phyloP scores from a whole-genome alignment of 2,888 invertebrate species.

The Andrena hattorfiana region DNA sequence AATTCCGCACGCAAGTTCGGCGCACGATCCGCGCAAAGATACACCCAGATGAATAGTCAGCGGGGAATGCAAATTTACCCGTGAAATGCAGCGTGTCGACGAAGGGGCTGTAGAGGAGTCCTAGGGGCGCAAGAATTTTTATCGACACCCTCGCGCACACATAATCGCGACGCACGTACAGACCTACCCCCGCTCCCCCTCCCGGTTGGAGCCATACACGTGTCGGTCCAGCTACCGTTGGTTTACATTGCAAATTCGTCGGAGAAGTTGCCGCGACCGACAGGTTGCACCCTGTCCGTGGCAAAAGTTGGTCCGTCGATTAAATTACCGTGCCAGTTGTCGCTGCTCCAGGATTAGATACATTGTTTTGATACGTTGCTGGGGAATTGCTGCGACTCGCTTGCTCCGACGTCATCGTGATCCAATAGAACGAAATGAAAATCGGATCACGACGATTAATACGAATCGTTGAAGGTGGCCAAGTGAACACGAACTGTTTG shows the following conservation, averaged over 20 bases:
- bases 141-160: background rate
- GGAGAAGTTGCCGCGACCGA: conserved; percentile 72
- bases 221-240: conserved; percentile 69
- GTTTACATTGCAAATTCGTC: conserved; percentile 83
- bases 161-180: conserved; percentile 16
- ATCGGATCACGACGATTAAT: conserved; percentile 1
- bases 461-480: background rate
- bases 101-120: background rate
- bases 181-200: conserved; percentile 17
- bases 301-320: conserved; percentile 78
- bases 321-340: conserved; percentile 77
- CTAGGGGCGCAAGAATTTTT: conserved; percentile 10
- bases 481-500: background rate
- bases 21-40: too few relatives aligned
- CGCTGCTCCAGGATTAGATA: conserved; percentile 43
- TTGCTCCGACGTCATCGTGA: background rate
- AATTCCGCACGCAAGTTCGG: too few relatives aligned
- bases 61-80: too few relatives aligned
- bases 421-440: background rate
- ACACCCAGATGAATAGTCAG: too few relatives aligned
- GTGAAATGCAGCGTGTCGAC: background rate
- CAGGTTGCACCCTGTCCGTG: conserved; percentile 61
- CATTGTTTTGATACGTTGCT: conserved; percentile 38
- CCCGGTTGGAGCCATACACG: conserved; percentile 65
- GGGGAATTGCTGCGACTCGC: background rate